Conservation (phyloP, 2,113 vertebrate genomes). For the Podarcis raffonei region DNA sequence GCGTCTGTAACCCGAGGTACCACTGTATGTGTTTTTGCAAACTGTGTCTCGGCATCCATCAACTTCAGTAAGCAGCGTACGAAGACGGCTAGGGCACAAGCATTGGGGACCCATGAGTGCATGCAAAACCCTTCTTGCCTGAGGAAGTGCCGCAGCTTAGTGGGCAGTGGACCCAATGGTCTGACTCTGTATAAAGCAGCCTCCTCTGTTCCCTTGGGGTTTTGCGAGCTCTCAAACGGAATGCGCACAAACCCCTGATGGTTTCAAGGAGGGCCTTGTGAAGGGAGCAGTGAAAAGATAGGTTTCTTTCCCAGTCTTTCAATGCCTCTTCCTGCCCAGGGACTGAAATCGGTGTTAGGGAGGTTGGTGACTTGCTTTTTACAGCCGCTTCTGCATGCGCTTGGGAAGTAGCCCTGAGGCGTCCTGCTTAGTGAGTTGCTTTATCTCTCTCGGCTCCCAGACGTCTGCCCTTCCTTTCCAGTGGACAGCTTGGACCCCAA, state of each 20-base stretch:
- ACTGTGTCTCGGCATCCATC: background rate
- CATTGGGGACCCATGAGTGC: background rate
- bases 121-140: background rate
- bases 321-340: background rate
- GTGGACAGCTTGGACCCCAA: conserved; percentile 91
- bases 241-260: background rate
- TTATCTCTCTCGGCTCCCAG: background rate
- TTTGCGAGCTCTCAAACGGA: background rate
- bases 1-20: too few species aligned
- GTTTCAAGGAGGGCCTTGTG: background rate
- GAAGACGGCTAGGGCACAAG: background rate
- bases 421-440: background rate
- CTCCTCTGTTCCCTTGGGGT: background rate
- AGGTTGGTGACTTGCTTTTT: background rate
- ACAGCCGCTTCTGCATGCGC: background rate
- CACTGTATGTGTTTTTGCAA: background rate
- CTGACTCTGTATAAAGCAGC: too few species aligned
- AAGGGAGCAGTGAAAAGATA: background rate
- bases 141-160: too few species aligned
- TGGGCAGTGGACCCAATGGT: too few species aligned
- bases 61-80: background rate
- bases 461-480: conserved; percentile 41
- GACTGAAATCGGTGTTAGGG: background rate
- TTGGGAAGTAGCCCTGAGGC: background rate
- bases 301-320: background rate